Conservation (phyloP, 2,888 invertebrate species). For the Tanytarsus gracilentus region DNA sequence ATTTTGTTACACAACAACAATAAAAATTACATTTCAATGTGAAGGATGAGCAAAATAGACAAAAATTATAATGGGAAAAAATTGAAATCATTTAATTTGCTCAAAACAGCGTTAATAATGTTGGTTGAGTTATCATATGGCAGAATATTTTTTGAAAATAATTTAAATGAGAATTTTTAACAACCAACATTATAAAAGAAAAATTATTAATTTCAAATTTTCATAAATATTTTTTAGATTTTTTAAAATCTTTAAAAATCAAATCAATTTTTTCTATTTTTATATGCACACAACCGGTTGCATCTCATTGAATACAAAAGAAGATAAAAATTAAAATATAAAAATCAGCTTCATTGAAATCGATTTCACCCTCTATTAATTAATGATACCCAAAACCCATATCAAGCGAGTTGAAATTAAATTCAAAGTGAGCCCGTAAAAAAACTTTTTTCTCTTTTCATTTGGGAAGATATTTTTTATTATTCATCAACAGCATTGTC, state of each 20-base stretch:
- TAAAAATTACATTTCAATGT: background rate
- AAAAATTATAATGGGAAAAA: background rate
- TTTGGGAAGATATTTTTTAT: too few relatives aligned
- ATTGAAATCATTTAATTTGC: constrained; percentile 1
- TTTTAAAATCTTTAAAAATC: too few relatives aligned
- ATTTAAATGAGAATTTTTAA: background rate
- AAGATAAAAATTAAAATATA: too few relatives aligned
- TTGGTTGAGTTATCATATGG: constrained; percentile 15
- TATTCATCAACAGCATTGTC: too few relatives aligned
- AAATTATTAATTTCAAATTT: too few relatives aligned
- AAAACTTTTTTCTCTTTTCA: too few relatives aligned
- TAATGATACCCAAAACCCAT: background rate
- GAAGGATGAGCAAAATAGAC: background rate
- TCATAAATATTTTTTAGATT: too few relatives aligned
- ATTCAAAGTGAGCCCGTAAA: too few relatives aligned
- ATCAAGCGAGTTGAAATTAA: background rate
- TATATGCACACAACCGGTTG: too few relatives aligned
- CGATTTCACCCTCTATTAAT: constrained; percentile 3
- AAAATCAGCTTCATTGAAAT: too few relatives aligned
- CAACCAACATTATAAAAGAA: background rate
- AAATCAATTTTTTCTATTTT: too few relatives aligned
- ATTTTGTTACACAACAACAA: background rate
- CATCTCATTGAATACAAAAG: too few relatives aligned
- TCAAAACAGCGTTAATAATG: constrained; percentile 11
- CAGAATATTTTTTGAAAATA: background rate